Base-by-base conservation (phyloP, 2,888 invertebrate genomes). In the Auanema freiburgensis region DNA sequence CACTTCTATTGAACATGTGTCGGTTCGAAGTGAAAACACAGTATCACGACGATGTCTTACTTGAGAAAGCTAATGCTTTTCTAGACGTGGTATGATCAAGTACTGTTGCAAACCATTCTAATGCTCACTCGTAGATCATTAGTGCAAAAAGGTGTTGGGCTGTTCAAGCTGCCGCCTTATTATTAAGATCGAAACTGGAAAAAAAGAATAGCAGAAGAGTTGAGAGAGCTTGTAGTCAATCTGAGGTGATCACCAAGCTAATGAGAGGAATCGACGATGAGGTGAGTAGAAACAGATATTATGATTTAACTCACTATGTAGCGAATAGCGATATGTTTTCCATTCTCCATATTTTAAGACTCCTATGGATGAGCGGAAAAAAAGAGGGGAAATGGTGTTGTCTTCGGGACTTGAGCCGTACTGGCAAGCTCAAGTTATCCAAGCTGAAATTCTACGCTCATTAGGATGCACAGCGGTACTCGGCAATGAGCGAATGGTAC, bases 61-160 rank as follows among this genome's bases (percentile, higher is more conserved):
- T 89, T 40, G 96, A 96, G 85, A 91, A 93, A 85, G 84, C 92
- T 0, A 87, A 83, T 67, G 91, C 93, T 0, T 93, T 91, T 84
- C 86, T 93, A 53, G 83, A 77, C 12, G 69, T 77, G 40, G 84
- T 78, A n/a, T n/a, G n/a, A n/a, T n/a, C n/a, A n/a, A n/a, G n/a
- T n/a, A n/a, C n/a, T n/a, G n/a, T n/a, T n/a, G n/a, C n/a, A n/a
- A n/a, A n/a, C n/a, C n/a, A n/a, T n/a, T n/a, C n/a, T n/a, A n/a
- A n/a, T n/a, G n/a, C n/a, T n/a, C n/a, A n/a, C n/a, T n/a, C 76
- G 54, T 75, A 88, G 86, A 69, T 90, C 11, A 85, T 90, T 0
- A 85, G 88, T 6, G 89, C 89, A 76, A 89, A 89, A 63, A 87
- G 88, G 56, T 89, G 90, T 42, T 92, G 95, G 90, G 85, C 90